Evolutionary conservation across 2,888 invertebrate genomes (phyloP), one percentile per base, ranked within the genome.

Genomic region (Mesochorus sp.): DNA sequence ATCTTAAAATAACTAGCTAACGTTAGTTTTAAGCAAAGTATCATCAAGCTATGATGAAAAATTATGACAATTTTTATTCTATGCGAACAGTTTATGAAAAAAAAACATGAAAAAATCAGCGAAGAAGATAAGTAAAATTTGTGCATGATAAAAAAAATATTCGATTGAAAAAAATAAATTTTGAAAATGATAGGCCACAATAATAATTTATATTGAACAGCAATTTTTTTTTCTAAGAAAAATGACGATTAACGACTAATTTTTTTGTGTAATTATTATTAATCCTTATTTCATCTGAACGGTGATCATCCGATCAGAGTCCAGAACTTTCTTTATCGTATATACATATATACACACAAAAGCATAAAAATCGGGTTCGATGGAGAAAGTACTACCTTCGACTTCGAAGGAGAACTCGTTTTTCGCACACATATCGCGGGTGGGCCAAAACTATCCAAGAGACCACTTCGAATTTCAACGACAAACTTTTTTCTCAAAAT

Each of bases 331-430:
- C 61, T 44, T 44, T 14, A 12, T 42, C 39, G 61, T 61, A n/a
- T 49, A 12, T 37, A 6, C 3, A 2, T 17, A 3, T 49, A 19
- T 24, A 14, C 28, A 17, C 12, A 14, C 5, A 51, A 74, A 26
- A 26, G 26, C 26, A 37, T 57, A 14, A 47, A 59, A 73, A 77
- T 68, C 67, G 51, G 66, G 57, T 71, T 66, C 42, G 39, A 47
- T 28, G 68, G 77, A 78, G 77, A 78, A 78, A 78, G 68, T 57
- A n/a, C n/a, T 44, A 59, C n/a, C 21, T 51, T 68, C 64, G 34
- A 70, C 44, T 47, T 59, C 42, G 28, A 47, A 47, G 57, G n/a
- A 37, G 47, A 61, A 31, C 31, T 47, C 51, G 2, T 31, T 62
- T 73, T 77, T 31, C 37, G 62, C 31, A 14, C 14, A 70, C 26